phyloP scores from a whole-genome alignment of 1,140 invertebrate species.

The Phenacoccus solenopsis region DNA sequence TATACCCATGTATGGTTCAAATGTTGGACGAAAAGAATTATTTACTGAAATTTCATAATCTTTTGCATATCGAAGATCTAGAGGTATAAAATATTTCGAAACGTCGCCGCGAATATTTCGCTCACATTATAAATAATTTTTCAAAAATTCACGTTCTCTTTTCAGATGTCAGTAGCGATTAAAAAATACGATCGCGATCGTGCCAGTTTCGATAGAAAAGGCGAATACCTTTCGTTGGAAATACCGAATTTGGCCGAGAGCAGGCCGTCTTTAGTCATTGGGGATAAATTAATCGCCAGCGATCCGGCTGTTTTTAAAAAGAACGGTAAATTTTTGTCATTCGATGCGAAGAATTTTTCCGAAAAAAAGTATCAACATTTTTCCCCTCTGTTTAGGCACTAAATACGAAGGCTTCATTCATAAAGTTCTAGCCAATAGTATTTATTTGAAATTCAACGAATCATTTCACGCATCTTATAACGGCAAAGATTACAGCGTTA shows the following conservation, averaged over 20 bases:
- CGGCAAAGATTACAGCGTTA: slow-evolving; percentile 48
- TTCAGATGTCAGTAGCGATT: slow-evolving; percentile 16
- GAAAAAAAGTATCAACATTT: too few relatives aligned
- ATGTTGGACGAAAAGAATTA: neutral
- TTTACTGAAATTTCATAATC: neutral
- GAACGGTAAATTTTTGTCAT: neutral
- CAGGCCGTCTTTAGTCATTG: slow-evolving; percentile 67
- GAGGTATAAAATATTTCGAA: neutral
- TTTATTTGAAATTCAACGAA: slow-evolving; percentile 58
- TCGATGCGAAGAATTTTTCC: too few relatives aligned
- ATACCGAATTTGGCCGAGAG: slow-evolving; percentile 70
- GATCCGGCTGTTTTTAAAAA: slow-evolving; percentile 26
- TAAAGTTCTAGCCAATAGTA: slow-evolving; percentile 46
- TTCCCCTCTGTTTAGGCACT: slow-evolving; percentile 20
- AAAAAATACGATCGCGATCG: slow-evolving; percentile 29
- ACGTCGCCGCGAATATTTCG: neutral
- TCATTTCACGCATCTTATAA: slow-evolving; percentile 54
- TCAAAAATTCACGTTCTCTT: neutral
- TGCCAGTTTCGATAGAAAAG: slow-evolving; percentile 44
- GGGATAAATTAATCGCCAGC: slow-evolving; percentile 53
- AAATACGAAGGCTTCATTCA: slow-evolving; percentile 61
- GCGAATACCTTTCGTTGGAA: slow-evolving; percentile 56
- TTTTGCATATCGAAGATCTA: neutral
- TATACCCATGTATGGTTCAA: neutral
- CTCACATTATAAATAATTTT: neutral